These are phyloP conservation scores for Scaptomyza flava DNA, from an alignment of 2,888 invertebrate species.

Conservation along the genomic window DNA sequence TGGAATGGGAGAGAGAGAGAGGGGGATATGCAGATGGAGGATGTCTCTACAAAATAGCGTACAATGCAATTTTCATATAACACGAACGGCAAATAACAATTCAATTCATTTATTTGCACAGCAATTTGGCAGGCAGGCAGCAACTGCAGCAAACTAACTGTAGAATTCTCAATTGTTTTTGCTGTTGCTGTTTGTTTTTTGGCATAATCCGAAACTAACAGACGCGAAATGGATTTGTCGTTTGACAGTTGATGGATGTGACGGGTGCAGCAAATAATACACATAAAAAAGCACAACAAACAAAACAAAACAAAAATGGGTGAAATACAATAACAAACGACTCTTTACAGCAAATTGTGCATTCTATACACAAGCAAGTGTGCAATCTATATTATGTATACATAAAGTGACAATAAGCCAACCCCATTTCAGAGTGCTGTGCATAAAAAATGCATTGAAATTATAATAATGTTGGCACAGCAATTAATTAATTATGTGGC, in stretches of 20 bases:
- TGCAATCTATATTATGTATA: neutral
- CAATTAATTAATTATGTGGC: slow-evolving; percentile 66
- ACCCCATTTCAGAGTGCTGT: slow-evolving; percentile 2
- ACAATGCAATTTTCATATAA: slow-evolving; percentile 68
- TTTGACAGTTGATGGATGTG: slow-evolving; percentile 74
- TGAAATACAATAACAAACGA: slow-evolving; percentile 15
- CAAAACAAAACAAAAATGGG: slow-evolving; percentile 18
- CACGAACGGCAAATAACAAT: slow-evolving; percentile 75
- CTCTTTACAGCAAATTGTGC: slow-evolving; percentile 27
- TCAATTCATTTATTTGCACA: slow-evolving; percentile 75
- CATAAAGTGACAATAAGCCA: slow-evolving; percentile 25
- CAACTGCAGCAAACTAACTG: slow-evolving; percentile 46
- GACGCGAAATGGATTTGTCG: slow-evolving; percentile 73
- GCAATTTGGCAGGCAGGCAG: slow-evolving; percentile 57
- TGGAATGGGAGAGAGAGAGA: neutral
- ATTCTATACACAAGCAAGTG: neutral
- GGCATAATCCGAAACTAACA: slow-evolving; percentile 69
- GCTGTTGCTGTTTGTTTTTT: slow-evolving; percentile 27
- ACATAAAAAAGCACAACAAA: neutral
- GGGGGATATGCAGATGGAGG: neutral
- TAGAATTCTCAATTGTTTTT: slow-evolving; percentile 33
- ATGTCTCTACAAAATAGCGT: slow-evolving; percentile 28
- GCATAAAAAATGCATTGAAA: slow-evolving; percentile 28
- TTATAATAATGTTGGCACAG: slow-evolving; percentile 47
- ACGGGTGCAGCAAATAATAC: slow-evolving; percentile 30